A percentile compares a stretch with the other conserved stretches of the same genome.
Evolutionary conservation across 1,140 invertebrate species (phyloP).

Genomic region (Bathynomus jamesi): DNA sequence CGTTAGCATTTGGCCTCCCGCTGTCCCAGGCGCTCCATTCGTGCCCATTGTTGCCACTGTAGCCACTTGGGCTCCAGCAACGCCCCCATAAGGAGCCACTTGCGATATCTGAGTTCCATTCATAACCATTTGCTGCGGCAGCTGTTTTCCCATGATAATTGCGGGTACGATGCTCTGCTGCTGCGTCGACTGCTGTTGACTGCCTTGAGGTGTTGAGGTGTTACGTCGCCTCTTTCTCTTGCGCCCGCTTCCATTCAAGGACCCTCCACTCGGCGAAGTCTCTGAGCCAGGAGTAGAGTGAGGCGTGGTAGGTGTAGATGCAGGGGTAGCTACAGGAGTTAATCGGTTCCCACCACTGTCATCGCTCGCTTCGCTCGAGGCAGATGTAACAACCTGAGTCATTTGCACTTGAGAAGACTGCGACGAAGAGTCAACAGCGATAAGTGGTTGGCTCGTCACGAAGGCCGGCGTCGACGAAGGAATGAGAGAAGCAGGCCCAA

Average conservation of each 20-base stretch:
- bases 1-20: conserved; percentile 4
- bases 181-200: conserved; percentile 18
- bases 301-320: conserved; percentile 32
- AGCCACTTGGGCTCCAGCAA: conserved; percentile 30
- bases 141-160: conserved; percentile 31
- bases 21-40: conserved; percentile 25
- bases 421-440: conserved; percentile 18
- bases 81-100: conserved; percentile 27
- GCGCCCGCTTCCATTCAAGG: conserved; percentile 22
- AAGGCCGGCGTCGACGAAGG: conserved; percentile 23
- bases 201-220: conserved; percentile 27
- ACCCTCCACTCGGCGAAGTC: conserved; percentile 25
- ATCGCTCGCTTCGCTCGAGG: conserved; percentile 16
- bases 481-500: conserved; percentile 21
- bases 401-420: conserved; percentile 31
- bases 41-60: conserved; percentile 22
- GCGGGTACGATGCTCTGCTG: conserved; percentile 26
- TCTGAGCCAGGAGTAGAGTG: conserved; percentile 28
- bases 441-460: conserved; percentile 20
- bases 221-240: conserved; percentile 33
- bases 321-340: conserved; percentile 23
- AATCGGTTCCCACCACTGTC: conserved; percentile 20
- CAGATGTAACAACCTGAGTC: conserved; percentile 30
- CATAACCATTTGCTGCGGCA: conserved; percentile 33
- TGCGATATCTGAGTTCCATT: conserved; percentile 29